Percentiles rank a stretch among this genome's conserved stretches.
phyloP scores from a whole-genome alignment of 2,797 vertebrate genomes.

The Typhlichthys eigenmanni region DNA sequence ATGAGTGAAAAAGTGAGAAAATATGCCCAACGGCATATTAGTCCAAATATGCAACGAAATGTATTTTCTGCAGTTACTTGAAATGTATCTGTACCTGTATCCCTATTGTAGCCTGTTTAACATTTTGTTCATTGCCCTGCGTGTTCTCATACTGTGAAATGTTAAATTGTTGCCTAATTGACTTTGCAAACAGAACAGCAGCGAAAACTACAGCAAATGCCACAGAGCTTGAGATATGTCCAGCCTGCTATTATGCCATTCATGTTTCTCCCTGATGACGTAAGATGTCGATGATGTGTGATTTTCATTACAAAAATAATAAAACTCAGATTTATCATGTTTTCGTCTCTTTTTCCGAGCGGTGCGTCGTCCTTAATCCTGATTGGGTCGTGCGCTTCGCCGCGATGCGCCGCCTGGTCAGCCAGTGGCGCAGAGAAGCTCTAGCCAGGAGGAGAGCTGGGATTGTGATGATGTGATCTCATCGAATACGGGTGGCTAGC shows the following conservation, averaged over 20 bases:
- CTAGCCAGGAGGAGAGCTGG: conserved; percentile 53
- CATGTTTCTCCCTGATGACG: conserved; percentile 47
- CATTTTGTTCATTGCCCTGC: too few relatives aligned
- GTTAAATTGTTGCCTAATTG: too few relatives aligned
- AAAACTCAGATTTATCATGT: conserved; percentile 47
- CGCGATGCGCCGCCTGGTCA: conserved; percentile 55
- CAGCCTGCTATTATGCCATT: neutral
- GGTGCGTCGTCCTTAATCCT: conserved; percentile 58
- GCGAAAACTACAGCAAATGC: too few relatives aligned
- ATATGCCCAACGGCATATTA: too few relatives aligned
- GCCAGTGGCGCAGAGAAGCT: conserved; percentile 69
- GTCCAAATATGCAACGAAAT: too few relatives aligned
- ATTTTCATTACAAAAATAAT: conserved; percentile 65
- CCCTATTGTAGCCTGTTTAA: too few relatives aligned
- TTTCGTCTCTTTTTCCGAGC: conserved; percentile 41
- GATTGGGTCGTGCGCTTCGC: conserved; percentile 66
- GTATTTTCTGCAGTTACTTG: too few relatives aligned
- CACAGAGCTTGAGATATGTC: neutral
- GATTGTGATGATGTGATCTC: conserved; percentile 63
- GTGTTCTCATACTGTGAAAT: too few relatives aligned
- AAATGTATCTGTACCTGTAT: too few relatives aligned
- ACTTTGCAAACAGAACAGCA: too few relatives aligned
- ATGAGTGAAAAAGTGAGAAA: too few relatives aligned
- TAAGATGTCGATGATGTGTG: conserved; percentile 59
- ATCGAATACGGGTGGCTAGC: conserved; percentile 63